Evolutionary conservation across 1,140 invertebrate genomes (phyloP).

Genomic region (Agrypnia vestita): DNA sequence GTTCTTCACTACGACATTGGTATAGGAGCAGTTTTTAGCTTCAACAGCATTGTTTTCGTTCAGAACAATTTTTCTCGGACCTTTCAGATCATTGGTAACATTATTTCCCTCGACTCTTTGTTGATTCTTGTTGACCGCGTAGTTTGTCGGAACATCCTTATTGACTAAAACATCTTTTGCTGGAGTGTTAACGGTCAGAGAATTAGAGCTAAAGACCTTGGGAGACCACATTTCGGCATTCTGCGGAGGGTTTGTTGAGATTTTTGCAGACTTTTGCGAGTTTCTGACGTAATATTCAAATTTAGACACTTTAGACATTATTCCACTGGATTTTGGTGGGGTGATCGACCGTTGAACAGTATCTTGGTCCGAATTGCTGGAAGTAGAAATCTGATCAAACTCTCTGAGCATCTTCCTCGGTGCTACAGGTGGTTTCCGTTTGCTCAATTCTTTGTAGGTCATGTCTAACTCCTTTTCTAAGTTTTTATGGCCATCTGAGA

Average conservation of each 20-base stretch:
- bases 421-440: conserved; percentile 68
- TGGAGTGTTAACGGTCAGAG: conserved; percentile 84
- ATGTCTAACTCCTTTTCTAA: conserved; percentile 70
- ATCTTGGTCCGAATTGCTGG: conserved; percentile 58
- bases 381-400: conserved; percentile 63
- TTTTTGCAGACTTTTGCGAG: conserved; percentile 68
- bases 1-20: conserved; percentile 68
- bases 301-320: conserved; percentile 77
- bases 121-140: conserved; percentile 67
- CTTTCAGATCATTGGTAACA: neutral
- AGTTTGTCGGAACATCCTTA: conserved; percentile 73
- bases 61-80: conserved; percentile 63
- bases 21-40: conserved; percentile 67
- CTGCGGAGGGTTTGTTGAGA: conserved; percentile 65
- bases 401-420: conserved; percentile 69
- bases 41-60: conserved; percentile 69
- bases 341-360: conserved; percentile 29
- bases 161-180: conserved; percentile 83
- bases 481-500: conserved; percentile 60
- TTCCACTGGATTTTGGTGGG: conserved; percentile 68
- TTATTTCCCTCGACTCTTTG: conserved; percentile 16
- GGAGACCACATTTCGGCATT: conserved; percentile 75
- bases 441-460: conserved; percentile 69
- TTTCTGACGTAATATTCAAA: conserved; percentile 76
- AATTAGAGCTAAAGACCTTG: conserved; percentile 84